Conservation (phyloP, 2,888 invertebrate genomes). For the Boloria euphrosyne region DNA sequence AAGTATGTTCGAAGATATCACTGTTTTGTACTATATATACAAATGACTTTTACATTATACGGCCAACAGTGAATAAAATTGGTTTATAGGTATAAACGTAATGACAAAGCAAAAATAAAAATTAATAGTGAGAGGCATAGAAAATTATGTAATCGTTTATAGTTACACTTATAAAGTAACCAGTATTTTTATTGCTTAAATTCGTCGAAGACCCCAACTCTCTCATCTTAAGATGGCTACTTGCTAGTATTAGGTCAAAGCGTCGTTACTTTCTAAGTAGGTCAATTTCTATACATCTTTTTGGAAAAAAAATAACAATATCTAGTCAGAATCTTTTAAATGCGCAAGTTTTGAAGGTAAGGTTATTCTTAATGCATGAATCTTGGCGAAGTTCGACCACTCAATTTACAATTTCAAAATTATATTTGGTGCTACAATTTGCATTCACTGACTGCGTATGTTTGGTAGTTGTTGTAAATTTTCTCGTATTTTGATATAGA, state of each 20-base stretch:
- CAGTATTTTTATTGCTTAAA: no score
- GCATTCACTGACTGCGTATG: conserved; percentile 64
- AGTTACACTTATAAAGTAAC: no score
- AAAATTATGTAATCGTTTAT: no score
- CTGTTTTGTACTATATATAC: conserved; percentile 62
- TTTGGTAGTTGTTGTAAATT: conserved; percentile 54
- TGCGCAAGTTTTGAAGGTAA: conserved; percentile 68
- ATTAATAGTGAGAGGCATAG: conserved; percentile 8
- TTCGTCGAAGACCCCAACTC: no score
- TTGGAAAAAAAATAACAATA: conserved; percentile 11
- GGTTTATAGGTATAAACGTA: conserved; percentile 64
- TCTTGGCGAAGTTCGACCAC: conserved; percentile 71
- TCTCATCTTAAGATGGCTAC: neutral
- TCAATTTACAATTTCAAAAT: conserved; percentile 75
- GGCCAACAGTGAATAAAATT: conserved; percentile 66
- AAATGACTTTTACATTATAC: conserved; percentile 70
- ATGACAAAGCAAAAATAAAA: conserved; percentile 53
- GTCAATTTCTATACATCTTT: neutral
- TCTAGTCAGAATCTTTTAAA: conserved; percentile 65
- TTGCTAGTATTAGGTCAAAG: conserved; percentile 21
- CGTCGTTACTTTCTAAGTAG: conserved; percentile 46
- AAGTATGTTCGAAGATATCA: conserved; percentile 54
- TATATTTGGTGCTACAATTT: conserved; percentile 62
- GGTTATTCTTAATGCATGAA: conserved; percentile 72
- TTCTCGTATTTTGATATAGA: conserved; percentile 30